Conservation (phyloP, 2,113 vertebrate genomes). For the Monopterus albus region DNA sequence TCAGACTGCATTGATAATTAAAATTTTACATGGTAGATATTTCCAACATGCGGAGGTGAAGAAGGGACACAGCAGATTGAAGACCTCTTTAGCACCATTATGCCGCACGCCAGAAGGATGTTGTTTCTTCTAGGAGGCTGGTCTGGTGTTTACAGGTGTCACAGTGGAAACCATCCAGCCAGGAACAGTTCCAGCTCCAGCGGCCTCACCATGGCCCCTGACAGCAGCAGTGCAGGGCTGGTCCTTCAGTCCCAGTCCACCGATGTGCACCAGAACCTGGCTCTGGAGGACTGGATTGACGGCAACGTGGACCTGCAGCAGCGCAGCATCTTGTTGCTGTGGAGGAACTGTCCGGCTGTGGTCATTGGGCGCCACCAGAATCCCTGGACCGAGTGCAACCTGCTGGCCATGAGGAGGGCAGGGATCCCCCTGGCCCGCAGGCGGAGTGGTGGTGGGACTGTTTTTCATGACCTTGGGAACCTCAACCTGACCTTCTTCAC, state of each 20-base stretch:
- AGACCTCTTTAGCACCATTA: not conserved
- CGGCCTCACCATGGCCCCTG: not conserved
- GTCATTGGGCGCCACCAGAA: slow-evolving; percentile 98
- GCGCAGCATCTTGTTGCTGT: slow-evolving; percentile 86
- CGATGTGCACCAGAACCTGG: slow-evolving; percentile 90
- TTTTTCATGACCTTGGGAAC: slow-evolving; percentile 97
- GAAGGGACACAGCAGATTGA: not conserved
- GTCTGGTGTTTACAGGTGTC: not conserved
- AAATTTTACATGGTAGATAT: not conserved
- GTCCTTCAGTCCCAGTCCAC: slow-evolving; percentile 88
- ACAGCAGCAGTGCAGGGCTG: slow-evolving; percentile 52
- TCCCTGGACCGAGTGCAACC: slow-evolving; percentile 93
- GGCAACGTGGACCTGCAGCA: slow-evolving; percentile 85
- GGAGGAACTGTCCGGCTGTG: slow-evolving; percentile 89
- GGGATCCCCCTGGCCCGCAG: slow-evolving; percentile 89
- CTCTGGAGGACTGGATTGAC: slow-evolving; percentile 96
- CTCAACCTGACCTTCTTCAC: slow-evolving; percentile 97
- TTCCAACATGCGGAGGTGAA: not conserved
- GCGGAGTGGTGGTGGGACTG: slow-evolving; percentile 94
- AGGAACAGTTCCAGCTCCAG: not conserved
- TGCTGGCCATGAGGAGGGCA: slow-evolving; percentile 82
- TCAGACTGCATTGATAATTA: not conserved
- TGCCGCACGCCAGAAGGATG: slow-evolving; percentile 11
- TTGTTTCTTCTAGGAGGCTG: not conserved
- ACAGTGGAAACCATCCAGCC: not conserved